phyloP scores from a whole-genome alignment of 2,888 invertebrate genomes.

The Bombyx huttoni region DNA sequence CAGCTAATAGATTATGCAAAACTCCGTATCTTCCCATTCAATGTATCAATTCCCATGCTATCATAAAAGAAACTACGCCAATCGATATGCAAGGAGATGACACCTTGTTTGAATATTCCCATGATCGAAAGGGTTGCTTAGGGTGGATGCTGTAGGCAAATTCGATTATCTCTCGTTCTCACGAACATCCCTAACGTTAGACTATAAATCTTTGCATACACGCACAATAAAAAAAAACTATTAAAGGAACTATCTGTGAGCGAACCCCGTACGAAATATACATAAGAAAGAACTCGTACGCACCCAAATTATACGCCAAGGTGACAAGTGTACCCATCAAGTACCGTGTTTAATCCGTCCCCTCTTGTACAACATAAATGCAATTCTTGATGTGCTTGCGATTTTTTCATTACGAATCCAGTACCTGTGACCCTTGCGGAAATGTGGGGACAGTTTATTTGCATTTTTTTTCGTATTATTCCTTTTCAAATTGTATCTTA shows the following conservation, averaged over 20 bases:
- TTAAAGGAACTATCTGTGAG: conserved; percentile 64
- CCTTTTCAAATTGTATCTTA: conserved; percentile 70
- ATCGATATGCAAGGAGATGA: conserved; percentile 72
- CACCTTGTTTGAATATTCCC: conserved; percentile 72
- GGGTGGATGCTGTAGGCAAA: conserved; percentile 68
- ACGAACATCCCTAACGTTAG: conserved; percentile 56
- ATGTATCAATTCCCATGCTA: conserved; percentile 65
- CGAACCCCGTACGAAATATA: conserved; percentile 55
- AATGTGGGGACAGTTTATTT: conserved; percentile 70
- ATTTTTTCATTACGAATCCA: conserved; percentile 39
- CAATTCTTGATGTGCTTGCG: conserved; percentile 47
- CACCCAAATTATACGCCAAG: conserved; percentile 68
- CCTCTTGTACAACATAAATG: conserved; percentile 23
- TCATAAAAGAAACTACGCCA: conserved; percentile 55
- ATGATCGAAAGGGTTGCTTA: conserved; percentile 58
- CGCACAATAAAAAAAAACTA: conserved; percentile 55
- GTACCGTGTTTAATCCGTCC: conserved; percentile 21
- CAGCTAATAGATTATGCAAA: conserved; percentile 65
- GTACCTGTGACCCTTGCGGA: conserved; percentile 55
- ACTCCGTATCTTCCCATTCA: conserved; percentile 63
- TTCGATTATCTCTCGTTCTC: conserved; percentile 70
- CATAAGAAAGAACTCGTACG: conserved; percentile 58
- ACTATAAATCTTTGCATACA: conserved; percentile 71
- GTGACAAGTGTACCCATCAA: conserved; percentile 63
- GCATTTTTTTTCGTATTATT: conserved; percentile 68